Evolutionary conservation across 2,797 vertebrate species (phyloP).

Genomic region (Pipistrellus pygmaeus): DNA sequence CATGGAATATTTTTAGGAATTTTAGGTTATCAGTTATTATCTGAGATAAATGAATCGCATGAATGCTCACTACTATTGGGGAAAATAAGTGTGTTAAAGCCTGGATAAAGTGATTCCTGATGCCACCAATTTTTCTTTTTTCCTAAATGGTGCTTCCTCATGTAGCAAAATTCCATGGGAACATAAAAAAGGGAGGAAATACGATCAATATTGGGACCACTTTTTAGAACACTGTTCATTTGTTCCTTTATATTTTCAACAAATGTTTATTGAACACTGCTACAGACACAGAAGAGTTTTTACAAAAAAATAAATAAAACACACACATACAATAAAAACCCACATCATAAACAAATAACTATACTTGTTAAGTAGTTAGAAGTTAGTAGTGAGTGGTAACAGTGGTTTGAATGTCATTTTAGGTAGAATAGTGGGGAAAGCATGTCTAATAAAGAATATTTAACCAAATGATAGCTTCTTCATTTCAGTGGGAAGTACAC

Average conservation of each 20-base stretch:
- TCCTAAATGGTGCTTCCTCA: not conserved
- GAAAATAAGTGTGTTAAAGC: not conserved
- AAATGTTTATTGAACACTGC: slow-evolving; percentile 6
- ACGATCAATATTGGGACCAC: not conserved
- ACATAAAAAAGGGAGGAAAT: not conserved
- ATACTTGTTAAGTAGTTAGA: slow-evolving; percentile 6
- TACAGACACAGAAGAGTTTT: not conserved
- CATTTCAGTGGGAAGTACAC: not conserved
- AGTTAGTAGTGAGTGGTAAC: not conserved
- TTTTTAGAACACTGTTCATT: not conserved
- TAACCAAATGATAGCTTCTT: not conserved
- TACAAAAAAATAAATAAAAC: not conserved
- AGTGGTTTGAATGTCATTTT: not conserved
- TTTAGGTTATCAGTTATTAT: not conserved
- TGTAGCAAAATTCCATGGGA: not conserved
- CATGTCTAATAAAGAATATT: not conserved
- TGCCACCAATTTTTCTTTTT: not conserved
- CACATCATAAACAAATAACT: not conserved
- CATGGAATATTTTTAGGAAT: not conserved
- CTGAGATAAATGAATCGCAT: not conserved
- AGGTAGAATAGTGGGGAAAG: not conserved
- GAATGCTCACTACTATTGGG: not conserved
- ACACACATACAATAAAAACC: not conserved
- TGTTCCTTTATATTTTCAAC: slow-evolving; percentile 16
- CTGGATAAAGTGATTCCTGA: not conserved